These are phyloP conservation scores for Parnassius glacialis DNA, from an alignment of 2,888 invertebrate species.

Conservation along the genomic window DNA sequence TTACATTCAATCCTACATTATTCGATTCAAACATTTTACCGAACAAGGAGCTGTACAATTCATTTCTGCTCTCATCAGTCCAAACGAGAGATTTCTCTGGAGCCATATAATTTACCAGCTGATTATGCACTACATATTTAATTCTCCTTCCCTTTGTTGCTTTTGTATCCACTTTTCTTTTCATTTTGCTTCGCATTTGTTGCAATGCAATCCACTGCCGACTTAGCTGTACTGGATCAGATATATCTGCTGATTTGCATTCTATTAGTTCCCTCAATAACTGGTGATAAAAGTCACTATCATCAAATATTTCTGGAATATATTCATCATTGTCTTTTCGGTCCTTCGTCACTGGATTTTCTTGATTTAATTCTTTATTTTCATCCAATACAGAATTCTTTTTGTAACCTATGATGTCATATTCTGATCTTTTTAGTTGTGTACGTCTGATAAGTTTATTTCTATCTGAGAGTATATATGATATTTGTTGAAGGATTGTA, in stretches of 20 bases:
- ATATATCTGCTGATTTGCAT: conserved; percentile 90
- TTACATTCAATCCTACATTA: conserved; percentile 61
- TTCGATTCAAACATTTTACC: conserved; percentile 81
- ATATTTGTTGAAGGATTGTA: conserved; percentile 89
- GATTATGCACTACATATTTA: conserved; percentile 91
- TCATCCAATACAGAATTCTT: conserved; percentile 38
- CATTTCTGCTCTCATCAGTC: conserved; percentile 89
- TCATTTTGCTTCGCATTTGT: conserved; percentile 94
- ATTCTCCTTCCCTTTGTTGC: conserved; percentile 97
- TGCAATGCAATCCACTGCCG: conserved; percentile 96
- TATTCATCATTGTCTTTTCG: conserved; percentile 81
- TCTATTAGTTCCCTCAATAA: conserved; percentile 95
- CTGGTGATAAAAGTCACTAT: conserved; percentile 98
- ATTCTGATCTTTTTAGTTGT: conserved; percentile 88
- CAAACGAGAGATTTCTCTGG: conserved; percentile 85
- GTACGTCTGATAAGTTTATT: conserved; percentile 88
- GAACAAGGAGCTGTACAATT: conserved; percentile 91
- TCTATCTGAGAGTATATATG: conserved; percentile 90
- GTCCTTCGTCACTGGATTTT: conserved; percentile 43
- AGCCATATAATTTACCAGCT: conserved; percentile 95
- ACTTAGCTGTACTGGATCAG: conserved; percentile 92
- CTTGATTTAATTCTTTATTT: conserved; percentile 37
- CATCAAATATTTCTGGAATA: conserved; percentile 94
- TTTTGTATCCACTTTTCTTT: conserved; percentile 94
- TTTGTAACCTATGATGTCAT: conserved; percentile 84